Evolutionary conservation across 2,113 vertebrate genomes (phyloP).

Genomic region (Sinosuthora webbiana): DNA sequence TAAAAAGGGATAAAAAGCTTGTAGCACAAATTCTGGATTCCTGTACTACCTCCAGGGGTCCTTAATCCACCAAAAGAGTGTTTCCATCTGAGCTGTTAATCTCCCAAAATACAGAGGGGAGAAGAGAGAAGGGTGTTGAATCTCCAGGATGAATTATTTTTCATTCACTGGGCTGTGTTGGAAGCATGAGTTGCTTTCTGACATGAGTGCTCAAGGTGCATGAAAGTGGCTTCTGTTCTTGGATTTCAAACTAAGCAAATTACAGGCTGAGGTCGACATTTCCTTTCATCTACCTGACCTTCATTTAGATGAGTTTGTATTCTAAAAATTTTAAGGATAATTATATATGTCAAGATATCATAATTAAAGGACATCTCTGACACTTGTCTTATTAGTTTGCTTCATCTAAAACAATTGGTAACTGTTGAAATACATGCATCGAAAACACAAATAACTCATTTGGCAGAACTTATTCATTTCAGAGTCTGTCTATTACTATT

Average conservation of each 20-base stretch:
- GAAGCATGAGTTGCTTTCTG: neutral
- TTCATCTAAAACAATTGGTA: neutral
- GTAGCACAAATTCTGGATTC: neutral
- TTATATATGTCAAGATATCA: neutral
- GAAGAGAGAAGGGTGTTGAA: neutral
- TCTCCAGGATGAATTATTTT: neutral
- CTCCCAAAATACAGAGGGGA: neutral
- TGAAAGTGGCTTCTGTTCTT: neutral
- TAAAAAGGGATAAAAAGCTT: conserved; percentile 19
- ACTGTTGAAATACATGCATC: neutral
- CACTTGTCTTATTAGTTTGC: neutral
- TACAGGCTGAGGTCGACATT: neutral
- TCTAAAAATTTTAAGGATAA: neutral
- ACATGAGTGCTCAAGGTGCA: neutral
- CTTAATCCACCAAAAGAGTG: conserved; percentile 11
- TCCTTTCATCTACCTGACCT: neutral
- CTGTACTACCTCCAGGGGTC: neutral
- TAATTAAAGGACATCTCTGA: neutral
- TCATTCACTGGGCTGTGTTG: neutral
- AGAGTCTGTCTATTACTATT: neutral
- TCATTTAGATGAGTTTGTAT: neutral
- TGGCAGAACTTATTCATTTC: neutral
- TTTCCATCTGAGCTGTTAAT: conserved; percentile 19
- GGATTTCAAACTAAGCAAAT: neutral
- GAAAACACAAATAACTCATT: neutral